Conservation (phyloP, 2,888 invertebrate species). For the Baccha elongata region DNA sequence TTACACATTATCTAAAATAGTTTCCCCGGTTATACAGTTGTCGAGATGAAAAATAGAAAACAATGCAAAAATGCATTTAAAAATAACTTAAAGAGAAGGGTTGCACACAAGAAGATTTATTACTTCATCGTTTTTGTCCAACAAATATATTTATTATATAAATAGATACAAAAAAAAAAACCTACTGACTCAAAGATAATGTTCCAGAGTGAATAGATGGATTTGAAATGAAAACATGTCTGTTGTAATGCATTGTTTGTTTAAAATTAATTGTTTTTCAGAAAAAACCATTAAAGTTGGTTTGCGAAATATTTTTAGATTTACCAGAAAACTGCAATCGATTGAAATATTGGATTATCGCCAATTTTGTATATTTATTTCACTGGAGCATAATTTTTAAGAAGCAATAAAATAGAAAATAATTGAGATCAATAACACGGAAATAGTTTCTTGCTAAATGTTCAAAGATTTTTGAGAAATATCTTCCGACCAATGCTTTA, state of each 20-base stretch:
- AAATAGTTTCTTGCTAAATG: no score
- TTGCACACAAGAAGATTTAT: constrained; percentile 31
- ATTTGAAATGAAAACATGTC: constrained; percentile 41
- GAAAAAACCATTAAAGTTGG: constrained; percentile 9
- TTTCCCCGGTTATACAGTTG: not conserved
- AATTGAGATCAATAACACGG: no score
- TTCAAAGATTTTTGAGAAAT: no score
- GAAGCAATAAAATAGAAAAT: no score
- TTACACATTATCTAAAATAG: no score
- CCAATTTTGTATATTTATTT: constrained; percentile 21
- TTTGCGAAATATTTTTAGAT: not conserved
- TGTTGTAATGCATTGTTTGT: constrained; percentile 13
- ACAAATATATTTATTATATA: constrained; percentile 13
- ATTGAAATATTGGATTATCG: constrained; percentile 39
- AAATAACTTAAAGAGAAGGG: constrained; percentile 46
- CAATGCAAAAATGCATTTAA: constrained; percentile 53
- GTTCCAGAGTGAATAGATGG: constrained; percentile 56
- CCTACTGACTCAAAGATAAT: constrained; percentile 23
- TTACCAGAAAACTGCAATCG: constrained; percentile 28
- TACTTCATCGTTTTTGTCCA: constrained; percentile 37
- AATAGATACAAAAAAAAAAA: constrained; percentile 40
- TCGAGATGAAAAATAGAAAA: not conserved
- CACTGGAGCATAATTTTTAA: no score
- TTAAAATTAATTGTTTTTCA: constrained; percentile 12
- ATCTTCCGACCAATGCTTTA: no score